These are phyloP conservation scores for Eremophila alpestris DNA, from an alignment of 2,797 vertebrate species.

Conservation along the genomic window DNA sequence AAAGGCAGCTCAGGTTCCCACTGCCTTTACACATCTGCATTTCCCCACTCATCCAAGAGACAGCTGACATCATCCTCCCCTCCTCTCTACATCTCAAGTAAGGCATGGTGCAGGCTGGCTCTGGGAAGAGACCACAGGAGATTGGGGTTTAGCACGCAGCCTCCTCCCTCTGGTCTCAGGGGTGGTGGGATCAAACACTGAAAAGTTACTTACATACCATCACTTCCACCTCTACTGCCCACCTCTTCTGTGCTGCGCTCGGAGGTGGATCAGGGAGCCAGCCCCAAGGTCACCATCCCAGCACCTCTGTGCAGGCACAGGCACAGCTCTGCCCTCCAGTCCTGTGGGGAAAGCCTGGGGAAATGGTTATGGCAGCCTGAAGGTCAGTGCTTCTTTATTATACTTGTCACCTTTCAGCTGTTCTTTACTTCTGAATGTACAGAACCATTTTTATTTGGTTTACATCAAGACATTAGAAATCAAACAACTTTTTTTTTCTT, in stretches of 20 bases:
- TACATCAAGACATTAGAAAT: constrained; percentile 58
- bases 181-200: neutral
- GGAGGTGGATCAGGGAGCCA: constrained; percentile 15
- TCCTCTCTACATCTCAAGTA: neutral
- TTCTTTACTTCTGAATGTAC: constrained; percentile 49
- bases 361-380: constrained; percentile 3
- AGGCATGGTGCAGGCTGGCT: neutral
- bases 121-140: neutral
- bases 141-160: neutral
- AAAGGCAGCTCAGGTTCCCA: neutral
- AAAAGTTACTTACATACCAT: neutral
- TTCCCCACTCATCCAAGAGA: neutral
- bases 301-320: neutral
- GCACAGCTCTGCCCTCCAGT: neutral
- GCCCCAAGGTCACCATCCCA: neutral
- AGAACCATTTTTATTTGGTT: constrained; percentile 59
- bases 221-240: neutral
- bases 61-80: neutral
- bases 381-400: constrained; percentile 44
- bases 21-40: neutral
- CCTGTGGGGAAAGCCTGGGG: constrained; percentile 22
- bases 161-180: neutral
- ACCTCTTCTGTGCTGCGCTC: neutral
- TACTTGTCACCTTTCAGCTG: constrained; percentile 36
- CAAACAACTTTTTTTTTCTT: neutral